phyloP scores from a whole-genome alignment of 2,888 invertebrate species.

The Frankliniella intonsa region DNA sequence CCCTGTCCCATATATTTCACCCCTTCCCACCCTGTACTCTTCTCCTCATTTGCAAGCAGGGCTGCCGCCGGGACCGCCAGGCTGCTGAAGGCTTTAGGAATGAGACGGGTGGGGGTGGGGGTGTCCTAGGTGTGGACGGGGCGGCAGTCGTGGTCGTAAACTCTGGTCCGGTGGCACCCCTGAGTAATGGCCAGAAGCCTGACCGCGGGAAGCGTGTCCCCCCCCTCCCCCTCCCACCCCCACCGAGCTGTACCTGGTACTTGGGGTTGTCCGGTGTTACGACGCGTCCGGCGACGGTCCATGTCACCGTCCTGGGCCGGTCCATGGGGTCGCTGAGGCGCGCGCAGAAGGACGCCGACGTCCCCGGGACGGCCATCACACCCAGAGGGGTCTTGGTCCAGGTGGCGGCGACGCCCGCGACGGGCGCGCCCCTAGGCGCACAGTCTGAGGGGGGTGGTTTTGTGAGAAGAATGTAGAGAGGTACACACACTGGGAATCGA shows the following conservation, averaged over 20 bases:
- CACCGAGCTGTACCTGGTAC: neutral
- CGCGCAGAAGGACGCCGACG: conserved; percentile 54
- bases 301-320: conserved; percentile 48
- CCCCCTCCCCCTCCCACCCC: too few species aligned
- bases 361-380: conserved; percentile 50
- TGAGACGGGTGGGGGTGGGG: too few species aligned
- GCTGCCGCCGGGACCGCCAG: neutral
- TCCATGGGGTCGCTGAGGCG: conserved; percentile 44
- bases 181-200: too few species aligned
- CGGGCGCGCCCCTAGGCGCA: conserved; percentile 30
- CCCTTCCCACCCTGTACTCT: neutral
- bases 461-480: conserved; percentile 8
- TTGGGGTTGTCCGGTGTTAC: conserved; percentile 39
- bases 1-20: neutral
- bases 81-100: too few species aligned
- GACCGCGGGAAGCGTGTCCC: too few species aligned
- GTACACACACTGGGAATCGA: conserved; percentile 7
- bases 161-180: neutral
- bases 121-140: neutral
- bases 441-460: conserved; percentile 28
- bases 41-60: neutral
- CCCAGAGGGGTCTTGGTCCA: conserved; percentile 55
- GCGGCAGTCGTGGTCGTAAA: neutral
- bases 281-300: conserved; percentile 54
- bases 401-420: conserved; percentile 29